phyloP scores from a whole-genome alignment of 1,140 invertebrate genomes.

The Euura saliciscinereae region DNA sequence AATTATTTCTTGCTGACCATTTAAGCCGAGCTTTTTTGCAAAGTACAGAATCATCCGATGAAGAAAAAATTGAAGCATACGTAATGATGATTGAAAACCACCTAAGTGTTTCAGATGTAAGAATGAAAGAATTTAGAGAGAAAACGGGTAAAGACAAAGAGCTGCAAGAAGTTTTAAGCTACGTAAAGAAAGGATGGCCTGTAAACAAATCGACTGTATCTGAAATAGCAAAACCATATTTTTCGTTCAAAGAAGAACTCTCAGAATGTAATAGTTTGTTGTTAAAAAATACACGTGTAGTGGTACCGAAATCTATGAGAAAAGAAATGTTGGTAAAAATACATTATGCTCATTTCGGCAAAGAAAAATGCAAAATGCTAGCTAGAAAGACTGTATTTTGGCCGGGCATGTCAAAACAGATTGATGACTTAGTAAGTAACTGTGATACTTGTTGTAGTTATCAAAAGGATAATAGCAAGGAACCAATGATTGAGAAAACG shows the following conservation, averaged over 20 bases:
- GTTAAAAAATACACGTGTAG: conserved; percentile 41
- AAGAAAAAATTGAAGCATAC: conserved; percentile 8
- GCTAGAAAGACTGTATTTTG: conserved; percentile 53
- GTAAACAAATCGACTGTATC: conserved; percentile 21
- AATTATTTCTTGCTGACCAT: conserved; percentile 33
- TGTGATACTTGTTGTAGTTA: conserved; percentile 49
- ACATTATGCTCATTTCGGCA: conserved; percentile 56
- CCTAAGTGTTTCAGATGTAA: background rate
- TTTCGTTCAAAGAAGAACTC: conserved; percentile 41
- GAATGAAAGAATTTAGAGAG: background rate
- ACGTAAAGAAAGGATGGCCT: conserved; percentile 49
- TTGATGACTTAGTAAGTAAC: conserved; percentile 48
- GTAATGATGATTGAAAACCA: background rate
- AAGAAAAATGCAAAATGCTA: conserved; percentile 45
- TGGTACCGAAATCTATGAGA: conserved; percentile 48
- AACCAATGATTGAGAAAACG: conserved; percentile 42
- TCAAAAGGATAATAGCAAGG: conserved; percentile 37
- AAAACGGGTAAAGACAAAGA: background rate
- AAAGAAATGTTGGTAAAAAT: conserved; percentile 45
- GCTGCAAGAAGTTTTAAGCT: conserved; percentile 30
- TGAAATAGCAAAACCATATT: conserved; percentile 38
- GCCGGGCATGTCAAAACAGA: conserved; percentile 53
- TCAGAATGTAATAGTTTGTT: conserved; percentile 41
- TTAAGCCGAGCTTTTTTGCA: conserved; percentile 29
- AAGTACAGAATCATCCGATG: conserved; percentile 4